These are phyloP conservation scores for Ophraella communa DNA, from an alignment of 2,888 invertebrate genomes.

Conservation along the genomic window DNA sequence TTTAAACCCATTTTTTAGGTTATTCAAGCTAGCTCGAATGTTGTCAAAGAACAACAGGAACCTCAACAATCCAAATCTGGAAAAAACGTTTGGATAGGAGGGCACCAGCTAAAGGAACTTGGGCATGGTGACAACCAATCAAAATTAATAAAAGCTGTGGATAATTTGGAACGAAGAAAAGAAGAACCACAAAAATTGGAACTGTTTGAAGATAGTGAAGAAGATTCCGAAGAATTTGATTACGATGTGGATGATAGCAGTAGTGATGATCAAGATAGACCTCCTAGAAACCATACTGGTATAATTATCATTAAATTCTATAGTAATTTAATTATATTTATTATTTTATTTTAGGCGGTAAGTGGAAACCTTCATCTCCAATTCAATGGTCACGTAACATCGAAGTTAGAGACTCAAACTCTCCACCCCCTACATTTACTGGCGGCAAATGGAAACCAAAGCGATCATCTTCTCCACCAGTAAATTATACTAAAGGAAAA, in stretches of 20 bases:
- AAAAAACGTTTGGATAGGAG: slow-evolving; percentile 69
- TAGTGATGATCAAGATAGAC: slow-evolving; percentile 60
- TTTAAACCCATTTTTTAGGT: too few relatives aligned
- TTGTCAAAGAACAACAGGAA: slow-evolving; percentile 42
- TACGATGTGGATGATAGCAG: slow-evolving; percentile 52
- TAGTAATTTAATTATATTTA: not conserved
- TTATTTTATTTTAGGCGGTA: slow-evolving; percentile 59
- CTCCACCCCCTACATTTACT: slow-evolving; percentile 64
- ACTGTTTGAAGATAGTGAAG: slow-evolving; percentile 55
- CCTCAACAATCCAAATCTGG: slow-evolving; percentile 56
- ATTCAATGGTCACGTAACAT: slow-evolving; percentile 52
- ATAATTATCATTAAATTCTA: not conserved
- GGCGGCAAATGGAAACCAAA: slow-evolving; percentile 73
- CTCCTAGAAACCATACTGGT: slow-evolving; percentile 66
- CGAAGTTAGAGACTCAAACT: slow-evolving; percentile 63
- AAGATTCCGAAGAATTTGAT: slow-evolving; percentile 47
- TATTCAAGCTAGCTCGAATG: slow-evolving; percentile 36
- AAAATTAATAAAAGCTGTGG: slow-evolving; percentile 70
- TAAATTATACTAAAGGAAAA: slow-evolving; percentile 58
- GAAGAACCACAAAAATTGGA: slow-evolving; percentile 59
- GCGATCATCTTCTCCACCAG: slow-evolving; percentile 48
- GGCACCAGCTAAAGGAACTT: slow-evolving; percentile 65
- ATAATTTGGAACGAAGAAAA: slow-evolving; percentile 67
- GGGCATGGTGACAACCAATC: slow-evolving; percentile 66
- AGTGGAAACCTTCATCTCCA: slow-evolving; percentile 74